Evolutionary conservation across 2,797 vertebrate species (phyloP).

Genomic region (Todus mexicanus): DNA sequence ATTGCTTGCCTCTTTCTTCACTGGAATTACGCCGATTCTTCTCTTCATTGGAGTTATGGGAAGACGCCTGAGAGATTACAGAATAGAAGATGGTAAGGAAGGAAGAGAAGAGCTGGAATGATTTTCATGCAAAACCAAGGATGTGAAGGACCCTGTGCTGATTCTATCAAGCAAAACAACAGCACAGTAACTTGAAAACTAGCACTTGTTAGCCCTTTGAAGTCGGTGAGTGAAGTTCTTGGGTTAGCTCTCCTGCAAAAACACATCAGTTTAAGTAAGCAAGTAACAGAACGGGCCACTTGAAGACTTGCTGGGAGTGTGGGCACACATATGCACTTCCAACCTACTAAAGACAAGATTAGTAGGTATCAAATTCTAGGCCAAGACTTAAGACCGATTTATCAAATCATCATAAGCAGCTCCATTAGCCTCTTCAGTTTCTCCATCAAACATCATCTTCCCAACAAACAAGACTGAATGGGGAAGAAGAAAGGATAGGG

Average conservation of each 20-base stretch:
- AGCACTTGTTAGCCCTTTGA: background rate
- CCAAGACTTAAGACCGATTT: background rate
- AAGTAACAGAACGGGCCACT: background rate
- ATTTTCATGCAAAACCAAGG: constrained; percentile 53
- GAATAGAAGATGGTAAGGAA: constrained; percentile 68
- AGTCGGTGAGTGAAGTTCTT: background rate
- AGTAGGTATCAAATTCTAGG: background rate
- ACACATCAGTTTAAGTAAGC: background rate
- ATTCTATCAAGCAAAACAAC: background rate
- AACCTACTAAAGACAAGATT: background rate
- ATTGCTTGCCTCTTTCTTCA: constrained; percentile 77
- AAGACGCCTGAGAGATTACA: constrained; percentile 76
- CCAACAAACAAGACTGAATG: background rate
- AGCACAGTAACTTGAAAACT: constrained; percentile 4
- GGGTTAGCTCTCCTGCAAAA: constrained; percentile 33
- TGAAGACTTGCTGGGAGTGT: background rate
- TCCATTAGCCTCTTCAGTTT: background rate
- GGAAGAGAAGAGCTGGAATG: constrained; percentile 37
- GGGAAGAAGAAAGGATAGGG: background rate
- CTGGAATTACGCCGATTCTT: constrained; percentile 82
- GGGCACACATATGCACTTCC: background rate
- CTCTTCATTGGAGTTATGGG: constrained; percentile 77
- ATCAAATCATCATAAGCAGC: background rate
- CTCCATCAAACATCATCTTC: background rate
- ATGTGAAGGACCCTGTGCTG: background rate